A percentile compares a stretch with the other conserved stretches of the same genome.
phyloP scores from a whole-genome alignment of 2,113 vertebrate genomes.

The Pedionomus torquatus region DNA sequence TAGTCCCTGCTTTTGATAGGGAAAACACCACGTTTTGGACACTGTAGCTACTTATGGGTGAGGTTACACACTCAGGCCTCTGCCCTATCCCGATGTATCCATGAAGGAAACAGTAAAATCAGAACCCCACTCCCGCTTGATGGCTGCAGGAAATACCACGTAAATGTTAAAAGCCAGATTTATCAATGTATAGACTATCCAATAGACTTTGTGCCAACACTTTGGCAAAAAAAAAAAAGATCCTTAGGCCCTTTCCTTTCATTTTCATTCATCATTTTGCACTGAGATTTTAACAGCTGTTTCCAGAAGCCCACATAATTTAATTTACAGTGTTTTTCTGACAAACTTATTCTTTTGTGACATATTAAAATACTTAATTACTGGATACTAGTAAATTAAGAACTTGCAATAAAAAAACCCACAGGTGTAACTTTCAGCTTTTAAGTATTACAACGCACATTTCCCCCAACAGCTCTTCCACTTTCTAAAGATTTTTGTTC shows the following conservation, averaged over 20 bases:
- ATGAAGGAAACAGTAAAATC: accelerated
- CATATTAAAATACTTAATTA: background rate
- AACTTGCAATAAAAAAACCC: background rate
- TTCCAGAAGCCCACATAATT: background rate
- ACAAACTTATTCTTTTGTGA: background rate
- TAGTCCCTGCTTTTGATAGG: accelerated
- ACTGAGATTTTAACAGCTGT: background rate
- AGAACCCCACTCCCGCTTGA: accelerated
- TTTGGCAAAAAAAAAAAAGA: background rate
- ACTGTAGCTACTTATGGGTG: accelerated
- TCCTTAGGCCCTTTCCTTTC: background rate
- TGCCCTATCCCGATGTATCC: accelerated
- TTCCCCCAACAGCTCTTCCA: background rate
- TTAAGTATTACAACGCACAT: background rate
- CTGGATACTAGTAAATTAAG: background rate
- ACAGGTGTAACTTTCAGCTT: background rate
- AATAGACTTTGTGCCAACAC: too few species aligned
- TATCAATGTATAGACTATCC: accelerated
- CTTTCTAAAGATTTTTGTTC: background rate
- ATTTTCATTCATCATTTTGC: background rate
- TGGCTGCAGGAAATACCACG: accelerated
- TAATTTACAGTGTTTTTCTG: background rate
- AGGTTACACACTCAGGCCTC: too few species aligned
- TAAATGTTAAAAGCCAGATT: background rate
- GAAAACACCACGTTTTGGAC: accelerated